Base-by-base conservation (phyloP, 2,113 vertebrate species). In the Leuciscus idus region DNA sequence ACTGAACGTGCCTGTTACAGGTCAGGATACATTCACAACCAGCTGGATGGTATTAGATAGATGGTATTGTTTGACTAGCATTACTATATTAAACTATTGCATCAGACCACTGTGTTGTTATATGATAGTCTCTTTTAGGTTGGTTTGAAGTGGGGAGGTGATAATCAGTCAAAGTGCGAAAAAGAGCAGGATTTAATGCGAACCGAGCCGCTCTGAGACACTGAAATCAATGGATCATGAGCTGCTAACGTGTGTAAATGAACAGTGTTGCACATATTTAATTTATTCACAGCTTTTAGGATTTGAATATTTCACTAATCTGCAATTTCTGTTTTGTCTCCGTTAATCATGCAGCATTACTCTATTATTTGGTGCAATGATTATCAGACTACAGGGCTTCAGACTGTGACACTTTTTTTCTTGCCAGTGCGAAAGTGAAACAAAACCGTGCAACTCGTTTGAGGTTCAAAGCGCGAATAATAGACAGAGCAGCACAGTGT, bases 1-100 rank as follows among this genome's bases (percentile, higher is more conserved):
- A 11, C 90, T 98, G 57, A 46, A 84, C 0, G 83, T 87, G 0
- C 91, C 94, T 0, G 92, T 94, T 0, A 90, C 95, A 84, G 97
- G 97, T 98, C 72, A 48, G 61, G 5, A 70, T 6, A 8, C 52
- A 74, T 46, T 28, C 30, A 52, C 28, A 55, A 33, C 15, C 19
- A 57, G 55, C 2, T 21, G 19, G 52, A 21, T 7, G 6, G 19
- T 21, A 21, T 21, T 50, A 50, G 13, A 52, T 52, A 17, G 50
- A 19, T 17, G 15, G 48, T 50, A 50, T 21, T 55, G 11, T 72
- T 72, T 21, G 19, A 39, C 66, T 39, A 39, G 33, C 36, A 23
- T 72, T 39, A 19, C 7, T 21, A 30, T 33, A 19, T 68, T 15
- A 68, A 64, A 30, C 13, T 15, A 7, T 6, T 30, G 26, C 48